Percentiles rank a stretch among this genome's conserved stretches.
Conservation (phyloP, 2,888 invertebrate species). For the Idaea aversata region DNA sequence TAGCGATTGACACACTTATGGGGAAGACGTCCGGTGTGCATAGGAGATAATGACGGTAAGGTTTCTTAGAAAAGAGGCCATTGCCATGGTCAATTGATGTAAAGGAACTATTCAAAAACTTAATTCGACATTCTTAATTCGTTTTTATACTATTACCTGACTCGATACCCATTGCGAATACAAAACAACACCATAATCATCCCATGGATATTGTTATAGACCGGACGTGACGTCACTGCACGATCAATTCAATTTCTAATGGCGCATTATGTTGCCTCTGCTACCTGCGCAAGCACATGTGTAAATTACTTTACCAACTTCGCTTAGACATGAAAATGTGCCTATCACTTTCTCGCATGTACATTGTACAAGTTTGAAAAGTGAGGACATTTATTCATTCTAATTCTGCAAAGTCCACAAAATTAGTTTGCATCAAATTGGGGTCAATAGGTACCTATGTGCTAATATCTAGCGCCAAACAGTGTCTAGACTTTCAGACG, state of each 20-base stretch:
- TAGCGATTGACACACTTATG: neutral
- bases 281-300: conserved; percentile 41
- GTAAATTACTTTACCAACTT: neutral
- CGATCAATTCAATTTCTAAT: conserved; percentile 48
- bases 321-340: too few relatives aligned
- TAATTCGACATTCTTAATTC: neutral
- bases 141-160: neutral
- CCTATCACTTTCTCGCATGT: too few relatives aligned
- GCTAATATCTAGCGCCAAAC: neutral
- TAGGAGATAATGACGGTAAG: neutral
- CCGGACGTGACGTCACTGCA: conserved; percentile 50
- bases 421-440: neutral
- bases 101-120: neutral
- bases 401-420: neutral
- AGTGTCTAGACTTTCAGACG: neutral
- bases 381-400: too few relatives aligned
- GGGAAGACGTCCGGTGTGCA: neutral
- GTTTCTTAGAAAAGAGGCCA: neutral
- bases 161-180: conserved; percentile 8
- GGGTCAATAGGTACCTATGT: neutral
- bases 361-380: too few relatives aligned
- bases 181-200: conserved; percentile 19
- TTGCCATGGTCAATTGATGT: neutral
- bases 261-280: conserved; percentile 36
- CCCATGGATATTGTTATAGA: conserved; percentile 21